phyloP scores from a whole-genome alignment of 37 sponge, comb jelly and placozoan genomes.

The Mnemiopsis leidyi region DNA sequence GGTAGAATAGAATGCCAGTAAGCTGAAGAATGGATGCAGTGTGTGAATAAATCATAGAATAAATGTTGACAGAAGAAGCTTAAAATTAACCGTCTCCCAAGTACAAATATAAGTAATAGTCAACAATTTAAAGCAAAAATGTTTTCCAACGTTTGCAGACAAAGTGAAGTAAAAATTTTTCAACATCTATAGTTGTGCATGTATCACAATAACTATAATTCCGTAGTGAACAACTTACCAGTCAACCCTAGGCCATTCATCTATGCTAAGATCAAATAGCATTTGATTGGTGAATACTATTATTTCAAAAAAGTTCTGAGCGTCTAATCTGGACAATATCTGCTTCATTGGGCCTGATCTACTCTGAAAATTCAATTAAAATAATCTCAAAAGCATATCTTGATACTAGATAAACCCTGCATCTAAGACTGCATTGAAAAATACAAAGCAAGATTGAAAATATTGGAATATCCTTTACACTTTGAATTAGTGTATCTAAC shows the following conservation, averaged over 20 bases:
- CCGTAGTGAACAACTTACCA: slow-evolving; percentile 45
- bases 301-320: slow-evolving; percentile 71
- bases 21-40: neutral
- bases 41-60: neutral
- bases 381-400: neutral
- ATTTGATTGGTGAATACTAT: slow-evolving; percentile 77
- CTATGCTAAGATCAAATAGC: slow-evolving; percentile 76
- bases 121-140: too few relatives aligned
- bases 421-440: too few relatives aligned
- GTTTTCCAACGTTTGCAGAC: too few relatives aligned
- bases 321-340: slow-evolving; percentile 73
- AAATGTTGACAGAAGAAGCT: too few relatives aligned
- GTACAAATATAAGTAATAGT: too few relatives aligned
- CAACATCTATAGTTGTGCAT: neutral
- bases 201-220: neutral
- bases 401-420: neutral
- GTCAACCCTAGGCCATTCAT: slow-evolving; percentile 86
- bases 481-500: too few relatives aligned
- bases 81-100: too few relatives aligned
- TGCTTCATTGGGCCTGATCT: slow-evolving; percentile 80
- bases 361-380: slow-evolving; percentile 65
- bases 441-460: too few relatives aligned
- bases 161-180: neutral
- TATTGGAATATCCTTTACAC: too few relatives aligned
- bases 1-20: slow-evolving; percentile 89